Conservation (phyloP, 2,113 vertebrate species). For the Perca fluviatilis region DNA sequence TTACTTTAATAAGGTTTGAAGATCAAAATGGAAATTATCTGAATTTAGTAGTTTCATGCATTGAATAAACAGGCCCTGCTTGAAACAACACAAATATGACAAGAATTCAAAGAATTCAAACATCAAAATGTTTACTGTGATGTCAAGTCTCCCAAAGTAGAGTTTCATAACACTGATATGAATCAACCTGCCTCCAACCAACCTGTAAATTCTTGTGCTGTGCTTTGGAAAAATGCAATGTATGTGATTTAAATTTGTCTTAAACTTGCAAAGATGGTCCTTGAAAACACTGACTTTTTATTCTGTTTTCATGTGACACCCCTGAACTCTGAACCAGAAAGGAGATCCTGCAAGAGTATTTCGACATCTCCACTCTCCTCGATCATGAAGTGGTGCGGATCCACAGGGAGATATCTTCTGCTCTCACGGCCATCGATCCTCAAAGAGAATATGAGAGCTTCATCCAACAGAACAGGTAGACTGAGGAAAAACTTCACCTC, state of each 20-base stretch:
- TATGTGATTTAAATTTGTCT: background rate
- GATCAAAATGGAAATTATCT: background rate
- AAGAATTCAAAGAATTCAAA: background rate
- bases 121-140: background rate
- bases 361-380: slow-evolving; percentile 91
- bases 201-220: background rate
- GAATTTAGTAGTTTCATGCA: background rate
- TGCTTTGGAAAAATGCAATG: background rate
- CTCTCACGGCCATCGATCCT: slow-evolving; percentile 87
- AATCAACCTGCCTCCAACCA: background rate
- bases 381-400: slow-evolving; percentile 89
- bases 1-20: background rate
- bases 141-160: background rate
- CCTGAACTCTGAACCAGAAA: slow-evolving; percentile 82
- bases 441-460: slow-evolving; percentile 89
- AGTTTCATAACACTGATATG: background rate
- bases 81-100: background rate
- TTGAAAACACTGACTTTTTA: background rate
- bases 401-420: slow-evolving; percentile 88
- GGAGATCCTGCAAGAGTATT: slow-evolving; percentile 93
- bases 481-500: background rate
- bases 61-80: background rate
- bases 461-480: slow-evolving; percentile 89
- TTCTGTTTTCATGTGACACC: background rate
- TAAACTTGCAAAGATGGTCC: background rate